These are phyloP conservation scores for Eupithecia pulchellata DNA, from an alignment of 2,888 invertebrate genomes.

Conservation along the genomic window DNA sequence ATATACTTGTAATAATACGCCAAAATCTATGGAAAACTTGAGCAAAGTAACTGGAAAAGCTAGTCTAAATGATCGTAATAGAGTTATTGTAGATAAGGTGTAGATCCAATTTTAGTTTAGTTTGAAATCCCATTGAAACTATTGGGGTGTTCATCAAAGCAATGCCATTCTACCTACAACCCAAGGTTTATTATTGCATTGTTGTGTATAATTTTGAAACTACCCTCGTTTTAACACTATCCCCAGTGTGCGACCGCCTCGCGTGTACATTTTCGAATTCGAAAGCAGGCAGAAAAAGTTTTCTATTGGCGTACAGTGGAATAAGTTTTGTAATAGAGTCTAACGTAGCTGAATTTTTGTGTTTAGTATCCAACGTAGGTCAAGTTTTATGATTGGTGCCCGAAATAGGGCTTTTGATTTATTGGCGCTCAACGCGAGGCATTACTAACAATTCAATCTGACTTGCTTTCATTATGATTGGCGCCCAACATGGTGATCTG, in stretches of 20 bases:
- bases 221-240: neutral
- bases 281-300: neutral
- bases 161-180: no score
- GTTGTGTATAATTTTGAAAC: neutral
- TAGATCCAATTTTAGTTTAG: neutral
- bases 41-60: neutral
- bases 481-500: no score
- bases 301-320: neutral
- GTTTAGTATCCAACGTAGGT: neutral
- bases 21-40: no score
- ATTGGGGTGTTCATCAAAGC: slow-evolving; percentile 1
- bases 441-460: no score
- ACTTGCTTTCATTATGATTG: no score
- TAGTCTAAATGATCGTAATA: neutral
- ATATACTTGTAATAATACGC: no score
- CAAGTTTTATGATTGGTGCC: neutral
- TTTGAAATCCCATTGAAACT: neutral
- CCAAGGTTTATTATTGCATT: neutral
- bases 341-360: neutral
- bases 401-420: no score
- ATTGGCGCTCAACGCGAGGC: no score
- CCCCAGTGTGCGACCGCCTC: neutral
- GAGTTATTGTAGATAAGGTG: neutral
- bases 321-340: neutral
- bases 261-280: neutral